Conservation (phyloP, 2,113 vertebrate genomes). For the Hippocampus mohnikei region DNA sequence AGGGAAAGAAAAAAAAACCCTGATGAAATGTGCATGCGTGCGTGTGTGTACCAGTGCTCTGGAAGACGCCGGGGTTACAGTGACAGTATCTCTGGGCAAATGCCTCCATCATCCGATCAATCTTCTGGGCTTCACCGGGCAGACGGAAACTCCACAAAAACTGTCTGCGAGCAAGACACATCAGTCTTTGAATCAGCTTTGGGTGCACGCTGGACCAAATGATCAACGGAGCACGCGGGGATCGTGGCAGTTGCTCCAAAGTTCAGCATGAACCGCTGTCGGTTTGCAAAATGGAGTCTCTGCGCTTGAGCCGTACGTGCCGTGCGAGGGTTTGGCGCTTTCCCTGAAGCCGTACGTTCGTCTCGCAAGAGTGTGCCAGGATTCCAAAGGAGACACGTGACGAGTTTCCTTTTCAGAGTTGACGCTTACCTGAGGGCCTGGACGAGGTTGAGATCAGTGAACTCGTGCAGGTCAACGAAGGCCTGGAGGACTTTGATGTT, state of each 20-base stretch:
- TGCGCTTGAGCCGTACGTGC: not conserved
- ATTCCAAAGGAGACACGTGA: not conserved
- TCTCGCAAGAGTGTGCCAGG: slow-evolving; percentile 3
- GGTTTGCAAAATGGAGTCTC: not conserved
- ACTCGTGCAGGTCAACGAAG: slow-evolving; percentile 90
- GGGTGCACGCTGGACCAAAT: not conserved
- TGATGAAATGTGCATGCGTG: too few relatives aligned
- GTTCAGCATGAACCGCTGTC: not conserved
- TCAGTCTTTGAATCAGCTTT: not conserved
- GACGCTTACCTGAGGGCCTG: slow-evolving; percentile 83
- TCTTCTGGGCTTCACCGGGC: slow-evolving; percentile 90
- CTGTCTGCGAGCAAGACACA: slow-evolving; percentile 66
- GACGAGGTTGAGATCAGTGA: slow-evolving; percentile 90
- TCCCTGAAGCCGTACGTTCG: slow-evolving; percentile 16
- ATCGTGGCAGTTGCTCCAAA: not conserved
- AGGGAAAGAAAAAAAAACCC: not conserved
- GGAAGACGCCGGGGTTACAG: slow-evolving; percentile 87
- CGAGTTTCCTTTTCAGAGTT: not conserved
- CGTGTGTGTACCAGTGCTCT: slow-evolving; percentile 78
- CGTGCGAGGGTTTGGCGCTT: slow-evolving; percentile 15
- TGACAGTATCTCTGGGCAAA: slow-evolving; percentile 89
- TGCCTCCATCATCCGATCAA: slow-evolving; percentile 93
- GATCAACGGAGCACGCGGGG: too few relatives aligned
- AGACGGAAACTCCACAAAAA: slow-evolving; percentile 94
- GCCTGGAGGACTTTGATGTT: slow-evolving; percentile 88